Evolutionary conservation across 2,797 vertebrate species (phyloP).

Genomic region (Macroramphosus scolopax): DNA sequence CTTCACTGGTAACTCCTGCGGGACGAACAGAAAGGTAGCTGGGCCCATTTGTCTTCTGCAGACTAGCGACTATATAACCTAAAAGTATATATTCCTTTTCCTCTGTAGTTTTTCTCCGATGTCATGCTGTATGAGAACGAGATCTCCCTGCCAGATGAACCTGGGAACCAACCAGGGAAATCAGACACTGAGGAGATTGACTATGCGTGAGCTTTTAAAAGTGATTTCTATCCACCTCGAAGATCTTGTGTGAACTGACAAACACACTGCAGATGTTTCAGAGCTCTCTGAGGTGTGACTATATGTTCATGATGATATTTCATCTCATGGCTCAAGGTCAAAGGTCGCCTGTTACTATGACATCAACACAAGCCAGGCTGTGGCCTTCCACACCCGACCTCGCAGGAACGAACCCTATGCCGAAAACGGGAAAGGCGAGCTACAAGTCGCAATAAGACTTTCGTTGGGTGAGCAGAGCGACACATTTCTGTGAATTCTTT

Average conservation of each 20-base stretch:
- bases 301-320: no score
- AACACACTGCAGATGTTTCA: no score
- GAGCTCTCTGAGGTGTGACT: no score
- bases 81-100: no score
- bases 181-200: slow-evolving; percentile 3
- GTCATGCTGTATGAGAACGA: slow-evolving; percentile 75
- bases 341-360: slow-evolving; percentile 65
- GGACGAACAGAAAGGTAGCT: slow-evolving; percentile 73
- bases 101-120: slow-evolving; percentile 57
- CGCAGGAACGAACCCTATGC: slow-evolving; percentile 52
- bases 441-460: slow-evolving; percentile 59
- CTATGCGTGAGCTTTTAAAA: slow-evolving; percentile 49
- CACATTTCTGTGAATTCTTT: no score
- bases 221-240: no score
- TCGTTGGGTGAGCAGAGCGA: slow-evolving; percentile 47
- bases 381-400: slow-evolving; percentile 44
- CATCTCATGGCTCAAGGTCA: slow-evolving; percentile 35
- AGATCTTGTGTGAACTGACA: no score
- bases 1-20: slow-evolving; percentile 69
- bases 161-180: rapidly evolving
- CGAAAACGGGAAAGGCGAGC: slow-evolving; percentile 48
- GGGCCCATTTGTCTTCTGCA: no score
- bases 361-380: slow-evolving; percentile 40
- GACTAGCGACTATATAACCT: no score
- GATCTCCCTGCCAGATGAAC: slow-evolving; percentile 56